phyloP scores from a whole-genome alignment of 2,797 vertebrate species.

The Petrocephalus schoutedeni region DNA sequence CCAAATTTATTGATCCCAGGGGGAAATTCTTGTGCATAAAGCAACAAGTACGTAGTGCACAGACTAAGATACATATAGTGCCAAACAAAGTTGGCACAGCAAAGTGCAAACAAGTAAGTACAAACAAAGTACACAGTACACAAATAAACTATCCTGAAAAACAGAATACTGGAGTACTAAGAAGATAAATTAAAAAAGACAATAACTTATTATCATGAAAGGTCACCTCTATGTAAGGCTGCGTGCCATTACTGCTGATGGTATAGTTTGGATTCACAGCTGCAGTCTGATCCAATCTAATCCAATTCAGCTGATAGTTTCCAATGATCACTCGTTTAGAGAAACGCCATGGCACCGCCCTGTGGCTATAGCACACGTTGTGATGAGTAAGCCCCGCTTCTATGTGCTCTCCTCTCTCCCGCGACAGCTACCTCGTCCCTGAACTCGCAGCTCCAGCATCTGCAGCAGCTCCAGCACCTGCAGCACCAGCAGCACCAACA shows the following conservation, averaged over 20 bases:
- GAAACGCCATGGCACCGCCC: not conserved
- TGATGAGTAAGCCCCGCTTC: not conserved
- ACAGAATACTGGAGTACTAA: not conserved
- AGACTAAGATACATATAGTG: not conserved
- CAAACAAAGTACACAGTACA: not conserved
- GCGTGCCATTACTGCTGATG: not conserved
- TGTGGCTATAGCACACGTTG: not conserved
- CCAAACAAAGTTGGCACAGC: not conserved
- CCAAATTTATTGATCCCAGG: not conserved
- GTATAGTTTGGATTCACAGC: not conserved
- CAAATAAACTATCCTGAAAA: not conserved
- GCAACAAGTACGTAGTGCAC: not conserved
- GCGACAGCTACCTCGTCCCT: constrained; percentile 97
- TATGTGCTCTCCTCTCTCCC: constrained; percentile 23
- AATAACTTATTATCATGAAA: not conserved
- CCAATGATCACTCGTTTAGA: not conserved
- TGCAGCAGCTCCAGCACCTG: constrained; percentile 93
- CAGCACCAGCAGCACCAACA: constrained; percentile 83
- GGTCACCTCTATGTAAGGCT: not conserved
- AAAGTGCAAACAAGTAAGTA: not conserved
- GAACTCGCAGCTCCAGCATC: constrained; percentile 96
- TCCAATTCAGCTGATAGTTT: not conserved
- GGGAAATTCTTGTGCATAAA: not conserved
- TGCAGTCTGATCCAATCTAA: not conserved
- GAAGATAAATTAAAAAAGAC: not conserved